These are phyloP conservation scores for Bergia puertoricense DNA, from an alignment of 92 coral and sea anemone species.

Conservation along the genomic window DNA sequence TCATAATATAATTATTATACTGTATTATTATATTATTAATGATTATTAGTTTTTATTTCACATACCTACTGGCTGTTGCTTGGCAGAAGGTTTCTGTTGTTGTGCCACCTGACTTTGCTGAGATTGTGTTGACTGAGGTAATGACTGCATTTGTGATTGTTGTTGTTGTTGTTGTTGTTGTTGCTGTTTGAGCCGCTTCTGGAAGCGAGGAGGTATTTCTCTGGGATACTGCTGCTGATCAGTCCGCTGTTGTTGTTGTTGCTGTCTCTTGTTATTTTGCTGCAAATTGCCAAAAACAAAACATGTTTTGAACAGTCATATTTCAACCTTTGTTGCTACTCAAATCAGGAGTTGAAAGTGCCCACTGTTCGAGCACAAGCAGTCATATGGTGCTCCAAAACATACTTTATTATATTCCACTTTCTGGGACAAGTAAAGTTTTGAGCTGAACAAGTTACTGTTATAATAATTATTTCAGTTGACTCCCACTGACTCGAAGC, in stretches of 20 bases:
- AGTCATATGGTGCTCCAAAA: too few relatives aligned
- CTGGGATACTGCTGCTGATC: slow-evolving; percentile 97
- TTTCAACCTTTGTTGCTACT: too few relatives aligned
- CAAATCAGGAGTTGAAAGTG: too few relatives aligned
- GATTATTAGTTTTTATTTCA: background rate
- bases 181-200: slow-evolving; percentile 86
- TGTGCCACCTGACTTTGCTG: slow-evolving; percentile 64
- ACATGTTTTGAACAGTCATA: background rate
- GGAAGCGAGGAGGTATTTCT: slow-evolving; percentile 97
- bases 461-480: too few relatives aligned
- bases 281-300: background rate
- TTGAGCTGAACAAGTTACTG: too few relatives aligned
- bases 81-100: slow-evolving; percentile 60
- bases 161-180: slow-evolving; percentile 70
- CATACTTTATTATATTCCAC: too few relatives aligned
- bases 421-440: too few relatives aligned
- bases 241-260: slow-evolving; percentile 87
- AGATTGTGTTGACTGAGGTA: slow-evolving; percentile 56
- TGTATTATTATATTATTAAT: too few relatives aligned
- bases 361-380: too few relatives aligned
- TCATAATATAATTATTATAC: too few relatives aligned
- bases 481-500: too few relatives aligned
- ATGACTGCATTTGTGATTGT: slow-evolving; percentile 65
- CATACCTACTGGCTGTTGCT: slow-evolving; percentile 77
- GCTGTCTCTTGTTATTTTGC: slow-evolving; percentile 62